phyloP scores from a whole-genome alignment of 2,113 vertebrate genomes.

The Eulemur rufifrons region DNA sequence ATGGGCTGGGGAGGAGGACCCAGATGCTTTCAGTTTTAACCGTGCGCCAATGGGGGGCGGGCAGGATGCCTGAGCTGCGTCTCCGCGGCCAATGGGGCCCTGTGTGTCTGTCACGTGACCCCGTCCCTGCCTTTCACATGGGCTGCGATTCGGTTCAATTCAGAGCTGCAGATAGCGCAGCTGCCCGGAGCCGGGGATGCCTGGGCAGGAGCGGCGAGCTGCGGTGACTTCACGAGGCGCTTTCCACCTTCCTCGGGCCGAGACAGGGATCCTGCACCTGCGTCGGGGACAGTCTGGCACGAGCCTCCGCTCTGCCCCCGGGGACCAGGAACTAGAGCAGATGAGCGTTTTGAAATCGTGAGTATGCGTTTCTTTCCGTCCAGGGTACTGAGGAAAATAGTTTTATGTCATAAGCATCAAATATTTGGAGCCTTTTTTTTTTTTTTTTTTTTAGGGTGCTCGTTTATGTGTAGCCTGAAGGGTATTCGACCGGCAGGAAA shows the following conservation, averaged over 20 bases:
- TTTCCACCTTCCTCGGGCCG: slow-evolving; percentile 64
- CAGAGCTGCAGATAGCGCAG: slow-evolving; percentile 89
- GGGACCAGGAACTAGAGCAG: slow-evolving; percentile 54
- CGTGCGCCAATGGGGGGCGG: slow-evolving; percentile 89
- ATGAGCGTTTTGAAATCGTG: slow-evolving; percentile 75
- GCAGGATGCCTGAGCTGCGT: slow-evolving; percentile 86
- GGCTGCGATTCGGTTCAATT: slow-evolving; percentile 87
- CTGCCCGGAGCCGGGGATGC: slow-evolving; percentile 86
- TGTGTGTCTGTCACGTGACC: slow-evolving; percentile 89
- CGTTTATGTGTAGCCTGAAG: neutral
- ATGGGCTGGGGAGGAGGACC: slow-evolving; percentile 82
- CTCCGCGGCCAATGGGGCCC: slow-evolving; percentile 88
- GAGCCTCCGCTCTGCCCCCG: neutral
- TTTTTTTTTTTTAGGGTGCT: neutral
- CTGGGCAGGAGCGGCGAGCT: slow-evolving; percentile 80
- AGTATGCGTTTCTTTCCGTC: slow-evolving; percentile 80
- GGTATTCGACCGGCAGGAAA: neutral
- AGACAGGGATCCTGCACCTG: slow-evolving; percentile 79
- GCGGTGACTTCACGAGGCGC: slow-evolving; percentile 75
- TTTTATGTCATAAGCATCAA: neutral
- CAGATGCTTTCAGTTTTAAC: slow-evolving; percentile 84
- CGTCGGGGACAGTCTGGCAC: neutral
- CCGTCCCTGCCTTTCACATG: slow-evolving; percentile 88
- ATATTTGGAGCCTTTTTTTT: neutral
- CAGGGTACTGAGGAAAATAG: slow-evolving; percentile 45